Percentiles rank a stretch among this genome's conserved stretches.
Conservation (phyloP, 2,797 vertebrate genomes). For the Cichlasoma orientale region DNA sequence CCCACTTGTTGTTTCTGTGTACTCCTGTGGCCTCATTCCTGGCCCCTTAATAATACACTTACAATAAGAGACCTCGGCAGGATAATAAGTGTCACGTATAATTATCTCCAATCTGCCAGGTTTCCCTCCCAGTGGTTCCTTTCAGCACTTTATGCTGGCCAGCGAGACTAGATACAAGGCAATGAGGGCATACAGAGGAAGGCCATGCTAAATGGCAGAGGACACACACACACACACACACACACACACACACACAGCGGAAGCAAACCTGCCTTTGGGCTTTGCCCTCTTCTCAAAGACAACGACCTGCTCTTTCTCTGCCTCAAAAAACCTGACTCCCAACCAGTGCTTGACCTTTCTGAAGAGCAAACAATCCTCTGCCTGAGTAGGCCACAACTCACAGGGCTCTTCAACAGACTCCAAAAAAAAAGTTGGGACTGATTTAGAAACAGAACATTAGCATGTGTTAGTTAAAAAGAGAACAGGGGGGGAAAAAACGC, state of each 20-base stretch:
- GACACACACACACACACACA: neutral
- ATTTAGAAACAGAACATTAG: constrained; percentile 29
- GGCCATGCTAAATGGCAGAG: constrained; percentile 28
- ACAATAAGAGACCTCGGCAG: constrained; percentile 42
- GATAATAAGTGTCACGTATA: constrained; percentile 57
- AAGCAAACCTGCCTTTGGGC: constrained; percentile 21
- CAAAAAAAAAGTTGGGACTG: neutral
- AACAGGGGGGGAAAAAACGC: constrained; percentile 23
- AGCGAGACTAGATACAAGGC: constrained; percentile 33
- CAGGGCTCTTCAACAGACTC: constrained; percentile 1
- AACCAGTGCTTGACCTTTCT: constrained; percentile 52
- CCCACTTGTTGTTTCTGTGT: constrained; percentile 18
- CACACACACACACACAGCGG: neutral
- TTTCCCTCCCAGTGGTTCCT: constrained; percentile 43
- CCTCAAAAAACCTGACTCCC: constrained; percentile 43
- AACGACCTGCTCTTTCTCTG: constrained; percentile 34
- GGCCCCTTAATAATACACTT: constrained; percentile 48
- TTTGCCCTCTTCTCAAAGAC: constrained; percentile 29
- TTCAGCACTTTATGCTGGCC: constrained; percentile 43
- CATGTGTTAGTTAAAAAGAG: constrained; percentile 36
- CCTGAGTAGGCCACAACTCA: constrained; percentile 11
- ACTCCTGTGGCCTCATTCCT: constrained; percentile 27
- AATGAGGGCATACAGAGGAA: constrained; percentile 17
- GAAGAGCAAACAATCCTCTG: constrained; percentile 45
- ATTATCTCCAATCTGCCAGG: constrained; percentile 59